These are phyloP conservation scores for Monochamus saltuarius DNA, from an alignment of 1,140 invertebrate genomes.

Conservation along the genomic window DNA sequence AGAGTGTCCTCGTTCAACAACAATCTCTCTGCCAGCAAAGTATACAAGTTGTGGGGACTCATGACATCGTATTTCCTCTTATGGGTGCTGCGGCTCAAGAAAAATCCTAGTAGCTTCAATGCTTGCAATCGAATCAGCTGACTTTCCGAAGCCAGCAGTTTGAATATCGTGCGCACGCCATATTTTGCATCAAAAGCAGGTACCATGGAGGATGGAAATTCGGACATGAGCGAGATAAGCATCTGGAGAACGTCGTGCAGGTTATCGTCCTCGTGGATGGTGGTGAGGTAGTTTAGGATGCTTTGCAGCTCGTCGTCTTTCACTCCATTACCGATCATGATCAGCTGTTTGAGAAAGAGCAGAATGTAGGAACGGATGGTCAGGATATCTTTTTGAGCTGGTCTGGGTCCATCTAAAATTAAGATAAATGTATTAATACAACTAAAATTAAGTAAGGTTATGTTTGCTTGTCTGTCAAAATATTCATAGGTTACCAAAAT, in stretches of 20 bases:
- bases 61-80: conserved; percentile 99
- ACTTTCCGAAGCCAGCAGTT: conserved; percentile 90
- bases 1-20: conserved; percentile 87
- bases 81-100: conserved; percentile 91
- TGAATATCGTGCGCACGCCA: conserved; percentile 95
- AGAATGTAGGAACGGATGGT: conserved; percentile 93
- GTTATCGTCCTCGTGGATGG: conserved; percentile 98
- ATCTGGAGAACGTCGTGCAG: conserved; percentile 97
- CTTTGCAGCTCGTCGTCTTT: conserved; percentile 98
- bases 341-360: conserved; percentile 93
- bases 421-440: conserved; percentile 10
- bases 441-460: neutral
- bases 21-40: conserved; percentile 89
- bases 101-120: conserved; percentile 93
- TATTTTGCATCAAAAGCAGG: conserved; percentile 97
- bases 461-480: neutral
- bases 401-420: conserved; percentile 85
- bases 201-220: conserved; percentile 98
- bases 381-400: conserved; percentile 90
- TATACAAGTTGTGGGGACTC: conserved; percentile 97
- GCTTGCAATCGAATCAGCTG: conserved; percentile 94
- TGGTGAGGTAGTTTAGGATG: conserved; percentile 96
- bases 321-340: conserved; percentile 94
- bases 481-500: neutral
- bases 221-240: conserved; percentile 94